A percentile compares a stretch with the other conserved stretches of the same genome.
Evolutionary conservation across 2,888 invertebrate genomes (phyloP).

Genomic region (Catocala sponsa): DNA sequence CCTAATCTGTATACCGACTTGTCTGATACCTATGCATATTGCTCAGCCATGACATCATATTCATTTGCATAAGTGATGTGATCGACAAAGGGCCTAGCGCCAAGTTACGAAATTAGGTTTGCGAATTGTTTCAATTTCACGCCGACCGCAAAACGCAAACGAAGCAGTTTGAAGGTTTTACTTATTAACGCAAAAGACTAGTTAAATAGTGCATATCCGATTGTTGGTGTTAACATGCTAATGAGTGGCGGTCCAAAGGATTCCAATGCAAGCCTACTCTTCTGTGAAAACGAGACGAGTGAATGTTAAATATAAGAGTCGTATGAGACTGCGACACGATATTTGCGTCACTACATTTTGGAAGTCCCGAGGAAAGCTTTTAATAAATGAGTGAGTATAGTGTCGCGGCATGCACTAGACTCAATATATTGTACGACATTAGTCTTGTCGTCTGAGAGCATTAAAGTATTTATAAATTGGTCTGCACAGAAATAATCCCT

Average conservation of each 20-base stretch:
- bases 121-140: constrained; percentile 41
- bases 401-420: constrained; percentile 53
- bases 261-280: constrained; percentile 7
- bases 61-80: constrained; percentile 71
- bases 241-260: constrained; percentile 26
- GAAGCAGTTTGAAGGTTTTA: constrained; percentile 18
- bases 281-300: constrained; percentile 13
- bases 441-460: constrained; percentile 57
- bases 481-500: constrained; percentile 57
- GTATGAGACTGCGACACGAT: constrained; percentile 28
- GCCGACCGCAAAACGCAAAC: constrained; percentile 22
- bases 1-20: constrained; percentile 54
- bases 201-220: constrained; percentile 41
- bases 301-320: constrained; percentile 8
- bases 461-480: constrained; percentile 56
- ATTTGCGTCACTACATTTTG: constrained; percentile 29
- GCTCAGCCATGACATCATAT: constrained; percentile 76
- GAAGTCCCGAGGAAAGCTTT: constrained; percentile 49
- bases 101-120: constrained; percentile 48
- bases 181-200: constrained; percentile 26
- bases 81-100: constrained; percentile 58
- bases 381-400: constrained; percentile 51
- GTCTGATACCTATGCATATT: constrained; percentile 63
- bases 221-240: constrained; percentile 35
- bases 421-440: constrained; percentile 53